phyloP scores from a whole-genome alignment of 2,113 vertebrate genomes.

The Mus pahari region DNA sequence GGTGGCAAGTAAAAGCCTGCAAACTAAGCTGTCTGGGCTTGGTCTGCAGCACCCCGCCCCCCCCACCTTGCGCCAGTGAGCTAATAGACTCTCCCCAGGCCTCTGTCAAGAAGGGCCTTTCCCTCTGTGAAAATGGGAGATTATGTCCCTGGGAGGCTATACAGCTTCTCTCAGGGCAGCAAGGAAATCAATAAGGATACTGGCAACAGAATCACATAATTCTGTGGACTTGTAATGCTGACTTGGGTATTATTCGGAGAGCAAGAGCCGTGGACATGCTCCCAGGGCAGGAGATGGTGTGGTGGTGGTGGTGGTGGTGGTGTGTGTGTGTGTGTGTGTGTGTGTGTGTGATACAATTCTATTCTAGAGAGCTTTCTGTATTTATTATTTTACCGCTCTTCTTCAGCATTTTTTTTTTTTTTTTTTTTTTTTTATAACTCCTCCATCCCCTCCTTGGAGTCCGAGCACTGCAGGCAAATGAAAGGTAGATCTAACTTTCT shows the following conservation, averaged over 20 bases:
- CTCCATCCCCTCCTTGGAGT: background rate
- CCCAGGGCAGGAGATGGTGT: background rate
- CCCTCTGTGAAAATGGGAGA: conserved; percentile 68
- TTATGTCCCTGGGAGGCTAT: conserved; percentile 72
- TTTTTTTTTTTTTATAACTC: background rate
- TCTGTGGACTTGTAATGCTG: conserved; percentile 51
- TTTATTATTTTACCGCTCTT: background rate
- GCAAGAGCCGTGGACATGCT: background rate
- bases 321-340: background rate
- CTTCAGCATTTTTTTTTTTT: background rate
- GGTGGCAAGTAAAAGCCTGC: conserved; percentile 62
- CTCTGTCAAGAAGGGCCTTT: conserved; percentile 58
- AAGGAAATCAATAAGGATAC: conserved; percentile 69
- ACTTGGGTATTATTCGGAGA: conserved; percentile 46
- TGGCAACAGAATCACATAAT: conserved; percentile 70
- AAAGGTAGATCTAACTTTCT: background rate
- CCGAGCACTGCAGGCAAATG: background rate
- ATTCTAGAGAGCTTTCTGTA: background rate
- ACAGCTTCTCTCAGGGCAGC: conserved; percentile 50
- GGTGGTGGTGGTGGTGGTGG: no score
- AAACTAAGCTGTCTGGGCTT: conserved; percentile 63
- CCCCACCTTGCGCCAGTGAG: conserved; percentile 18
- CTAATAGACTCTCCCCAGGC: conserved; percentile 62
- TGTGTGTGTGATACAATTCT: background rate
- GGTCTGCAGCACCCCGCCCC: background rate